Percentiles rank a stretch among this genome's conserved stretches.
Evolutionary conservation across 2,888 invertebrate species (phyloP).

Genomic region (Seira musarum): DNA sequence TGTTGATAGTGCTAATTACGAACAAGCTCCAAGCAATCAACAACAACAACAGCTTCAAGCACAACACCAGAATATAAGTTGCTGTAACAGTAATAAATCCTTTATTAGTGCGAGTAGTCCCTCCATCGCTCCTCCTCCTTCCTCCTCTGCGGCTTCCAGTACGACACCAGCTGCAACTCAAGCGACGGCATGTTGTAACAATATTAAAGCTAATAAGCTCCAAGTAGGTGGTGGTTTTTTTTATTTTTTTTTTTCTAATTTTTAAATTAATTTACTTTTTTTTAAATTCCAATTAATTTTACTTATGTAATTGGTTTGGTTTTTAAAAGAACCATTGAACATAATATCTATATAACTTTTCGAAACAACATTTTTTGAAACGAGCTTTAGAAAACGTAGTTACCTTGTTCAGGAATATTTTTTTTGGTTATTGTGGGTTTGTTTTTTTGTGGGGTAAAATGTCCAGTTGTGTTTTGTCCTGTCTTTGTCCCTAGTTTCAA

Average conservation of each 20-base stretch:
- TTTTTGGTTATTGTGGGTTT: too few species aligned
- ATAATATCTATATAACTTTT: too few species aligned
- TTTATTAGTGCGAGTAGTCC: conserved; percentile 55
- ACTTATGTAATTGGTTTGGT: neutral
- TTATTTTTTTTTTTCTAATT: conserved; percentile 18
- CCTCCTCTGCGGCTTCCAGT: conserved; percentile 20
- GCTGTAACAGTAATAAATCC: conserved; percentile 25
- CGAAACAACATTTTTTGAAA: too few species aligned
- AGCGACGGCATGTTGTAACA: conserved; percentile 41
- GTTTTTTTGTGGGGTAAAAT: too few species aligned
- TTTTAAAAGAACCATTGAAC: too few species aligned
- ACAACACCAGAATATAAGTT: conserved; percentile 20
- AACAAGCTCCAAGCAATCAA: conserved; percentile 11
- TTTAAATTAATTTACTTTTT: neutral
- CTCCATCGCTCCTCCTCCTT: conserved; percentile 39
- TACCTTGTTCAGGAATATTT: too few species aligned
- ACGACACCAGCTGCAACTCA: neutral
- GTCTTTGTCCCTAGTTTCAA: too few species aligned
- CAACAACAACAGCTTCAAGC: conserved; percentile 31
- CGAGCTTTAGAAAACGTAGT: too few species aligned
- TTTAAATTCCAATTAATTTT: neutral
- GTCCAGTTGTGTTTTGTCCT: too few species aligned
- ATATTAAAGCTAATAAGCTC: conserved; percentile 52
- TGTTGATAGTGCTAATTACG: conserved; percentile 19
- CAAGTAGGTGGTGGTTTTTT: conserved; percentile 52